A percentile compares a stretch with the other conserved stretches of the same genome.
phyloP scores from a whole-genome alignment of 2,113 vertebrate species.

The Passerina amoena region DNA sequence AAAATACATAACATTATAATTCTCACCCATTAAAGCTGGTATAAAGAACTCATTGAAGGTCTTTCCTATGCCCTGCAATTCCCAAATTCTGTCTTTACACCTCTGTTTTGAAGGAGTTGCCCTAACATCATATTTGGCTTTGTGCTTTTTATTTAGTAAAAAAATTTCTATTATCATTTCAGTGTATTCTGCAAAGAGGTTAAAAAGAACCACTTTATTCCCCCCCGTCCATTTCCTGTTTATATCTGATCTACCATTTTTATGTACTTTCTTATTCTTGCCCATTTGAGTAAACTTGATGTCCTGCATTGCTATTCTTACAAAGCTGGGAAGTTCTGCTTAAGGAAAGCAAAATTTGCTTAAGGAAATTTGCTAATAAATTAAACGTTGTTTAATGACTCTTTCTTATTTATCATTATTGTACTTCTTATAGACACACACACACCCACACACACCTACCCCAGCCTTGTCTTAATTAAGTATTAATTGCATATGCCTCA shows the following conservation, averaged over 20 bases:
- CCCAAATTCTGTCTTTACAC: not conserved
- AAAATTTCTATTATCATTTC: not conserved
- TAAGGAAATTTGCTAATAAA: not conserved
- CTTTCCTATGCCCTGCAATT: not conserved
- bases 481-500: not conserved
- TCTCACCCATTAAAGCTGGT: not conserved
- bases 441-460: rapidly evolving
- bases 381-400: not conserved
- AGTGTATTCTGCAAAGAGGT: not conserved
- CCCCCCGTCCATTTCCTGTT: not conserved
- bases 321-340: not conserved
- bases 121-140: not conserved
- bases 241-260: not conserved
- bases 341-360: not conserved
- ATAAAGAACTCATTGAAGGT: not conserved
- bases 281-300: not conserved
- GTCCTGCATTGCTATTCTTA: not conserved
- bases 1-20: not conserved
- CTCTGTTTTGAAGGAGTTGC: not conserved
- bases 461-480: not conserved
- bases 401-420: not conserved
- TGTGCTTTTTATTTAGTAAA: not conserved
- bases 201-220: not conserved
- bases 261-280: not conserved
- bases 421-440: not conserved